These are phyloP conservation scores for Pithys albifrons DNA, from an alignment of 2,113 vertebrate genomes.

Conservation along the genomic window DNA sequence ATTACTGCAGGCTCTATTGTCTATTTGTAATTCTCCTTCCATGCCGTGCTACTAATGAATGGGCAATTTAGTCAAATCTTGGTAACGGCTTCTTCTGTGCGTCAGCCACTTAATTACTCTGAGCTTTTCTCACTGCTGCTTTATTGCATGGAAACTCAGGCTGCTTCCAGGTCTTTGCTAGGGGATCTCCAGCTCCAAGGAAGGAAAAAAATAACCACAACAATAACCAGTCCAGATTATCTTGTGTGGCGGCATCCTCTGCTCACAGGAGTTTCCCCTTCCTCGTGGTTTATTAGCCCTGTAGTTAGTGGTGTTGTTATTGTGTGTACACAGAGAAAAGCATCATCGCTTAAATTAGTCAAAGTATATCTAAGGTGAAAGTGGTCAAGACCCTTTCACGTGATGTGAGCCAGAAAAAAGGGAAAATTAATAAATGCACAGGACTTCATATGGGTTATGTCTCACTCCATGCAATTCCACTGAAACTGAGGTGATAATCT, in stretches of 20 bases:
- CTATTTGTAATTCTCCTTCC: slow-evolving; percentile 92
- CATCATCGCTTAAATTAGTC: not conserved
- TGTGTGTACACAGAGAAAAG: not conserved
- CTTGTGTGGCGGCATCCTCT: not conserved
- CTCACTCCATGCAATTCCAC: not conserved
- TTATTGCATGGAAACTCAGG: slow-evolving; percentile 81
- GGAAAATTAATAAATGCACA: not conserved
- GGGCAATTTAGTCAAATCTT: slow-evolving; percentile 99
- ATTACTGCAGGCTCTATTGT: slow-evolving; percentile 92
- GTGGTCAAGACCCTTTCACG: fast-evolving
- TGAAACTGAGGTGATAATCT: not conserved
- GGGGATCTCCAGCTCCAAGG: slow-evolving; percentile 52
- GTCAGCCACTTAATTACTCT: slow-evolving; percentile 93
- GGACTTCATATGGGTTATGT: fast-evolving
- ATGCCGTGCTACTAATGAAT: slow-evolving; percentile 94
- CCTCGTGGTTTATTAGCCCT: not conserved
- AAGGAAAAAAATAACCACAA: not conserved
- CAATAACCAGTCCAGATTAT: not conserved
- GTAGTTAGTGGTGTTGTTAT: not conserved
- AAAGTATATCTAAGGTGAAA: not conserved
- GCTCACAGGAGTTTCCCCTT: not conserved
- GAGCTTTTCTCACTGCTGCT: slow-evolving; percentile 83
- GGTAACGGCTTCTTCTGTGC: slow-evolving; percentile 91
- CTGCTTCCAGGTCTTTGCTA: slow-evolving; percentile 75
- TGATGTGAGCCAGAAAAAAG: not conserved